These are phyloP conservation scores for Parelbella ahira DNA, from an alignment of 2,888 invertebrate genomes.

Conservation along the genomic window DNA sequence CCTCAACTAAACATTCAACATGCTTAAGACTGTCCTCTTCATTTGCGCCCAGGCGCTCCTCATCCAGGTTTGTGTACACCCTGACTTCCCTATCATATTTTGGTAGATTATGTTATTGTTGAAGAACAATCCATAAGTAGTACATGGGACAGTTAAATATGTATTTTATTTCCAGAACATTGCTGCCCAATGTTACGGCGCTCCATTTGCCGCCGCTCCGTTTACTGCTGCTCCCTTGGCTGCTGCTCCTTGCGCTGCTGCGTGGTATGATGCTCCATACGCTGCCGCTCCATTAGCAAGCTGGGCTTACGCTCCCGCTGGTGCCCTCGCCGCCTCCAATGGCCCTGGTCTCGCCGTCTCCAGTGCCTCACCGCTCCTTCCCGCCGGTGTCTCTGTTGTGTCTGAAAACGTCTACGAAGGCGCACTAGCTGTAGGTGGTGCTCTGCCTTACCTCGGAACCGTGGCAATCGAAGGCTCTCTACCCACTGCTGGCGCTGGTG, in stretches of 20 bases:
- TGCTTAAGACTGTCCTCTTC: constrained; percentile 38
- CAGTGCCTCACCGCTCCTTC: constrained; percentile 36
- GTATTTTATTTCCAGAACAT: background rate
- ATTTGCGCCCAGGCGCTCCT: constrained; percentile 39
- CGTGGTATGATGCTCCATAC: constrained; percentile 5
- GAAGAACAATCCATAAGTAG: too few species aligned
- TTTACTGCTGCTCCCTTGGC: constrained; percentile 10
- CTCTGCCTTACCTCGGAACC: constrained; percentile 36
- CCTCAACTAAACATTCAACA: constrained; percentile 26
- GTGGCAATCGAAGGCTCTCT: constrained; percentile 34
- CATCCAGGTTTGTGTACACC: constrained; percentile 39
- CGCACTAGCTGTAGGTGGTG: constrained; percentile 31
- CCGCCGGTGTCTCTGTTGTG: constrained; percentile 33
- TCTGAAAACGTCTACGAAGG: too few species aligned
- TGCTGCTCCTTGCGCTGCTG: constrained; percentile 25
- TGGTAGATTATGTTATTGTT: too few species aligned
- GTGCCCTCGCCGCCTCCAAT: constrained; percentile 25
- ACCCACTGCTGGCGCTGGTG: constrained; percentile 36
- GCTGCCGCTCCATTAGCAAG: constrained; percentile 13
- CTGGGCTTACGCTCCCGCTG: constrained; percentile 27
- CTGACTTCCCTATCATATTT: too few species aligned
- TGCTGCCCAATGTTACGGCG: constrained; percentile 1
- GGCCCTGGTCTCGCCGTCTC: constrained; percentile 35
- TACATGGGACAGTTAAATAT: too few species aligned
- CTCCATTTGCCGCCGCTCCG: constrained; percentile 5